Conservation (phyloP, 35 echinoderm and acorn worm genomes). For the Diadema setosum region DNA sequence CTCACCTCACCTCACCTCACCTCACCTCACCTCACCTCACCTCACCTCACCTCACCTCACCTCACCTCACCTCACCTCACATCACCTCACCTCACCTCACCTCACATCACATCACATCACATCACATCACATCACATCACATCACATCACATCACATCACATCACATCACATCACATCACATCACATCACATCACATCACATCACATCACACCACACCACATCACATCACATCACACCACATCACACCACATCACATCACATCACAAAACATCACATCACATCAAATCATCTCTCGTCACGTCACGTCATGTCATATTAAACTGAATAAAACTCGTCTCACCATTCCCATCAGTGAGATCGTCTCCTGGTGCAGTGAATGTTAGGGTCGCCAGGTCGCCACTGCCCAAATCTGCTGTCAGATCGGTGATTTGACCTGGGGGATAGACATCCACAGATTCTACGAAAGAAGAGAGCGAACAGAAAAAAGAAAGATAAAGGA, state of each 20-base stretch:
- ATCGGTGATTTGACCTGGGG: conserved; percentile 64
- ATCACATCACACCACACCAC: background rate
- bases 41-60: background rate
- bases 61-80: background rate
- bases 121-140: background rate
- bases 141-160: background rate
- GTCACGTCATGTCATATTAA: background rate
- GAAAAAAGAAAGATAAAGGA: background rate
- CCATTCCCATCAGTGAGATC: conserved; percentile 62
- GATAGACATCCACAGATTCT: conserved; percentile 56
- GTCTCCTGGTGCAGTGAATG: conserved; percentile 75
- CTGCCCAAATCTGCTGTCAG: conserved; percentile 28
- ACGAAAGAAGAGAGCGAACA: background rate
- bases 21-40: background rate
- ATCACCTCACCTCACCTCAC: background rate
- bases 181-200: background rate
- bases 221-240: background rate
- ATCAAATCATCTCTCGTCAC: background rate
- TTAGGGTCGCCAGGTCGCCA: background rate
- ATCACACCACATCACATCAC: too few species aligned
- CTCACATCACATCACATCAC: background rate
- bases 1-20: background rate
- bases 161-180: background rate
- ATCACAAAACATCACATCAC: too few species aligned
- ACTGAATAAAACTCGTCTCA: background rate